Base-by-base conservation (phyloP, 2,797 vertebrate genomes). In the Arvicola amphibius region DNA sequence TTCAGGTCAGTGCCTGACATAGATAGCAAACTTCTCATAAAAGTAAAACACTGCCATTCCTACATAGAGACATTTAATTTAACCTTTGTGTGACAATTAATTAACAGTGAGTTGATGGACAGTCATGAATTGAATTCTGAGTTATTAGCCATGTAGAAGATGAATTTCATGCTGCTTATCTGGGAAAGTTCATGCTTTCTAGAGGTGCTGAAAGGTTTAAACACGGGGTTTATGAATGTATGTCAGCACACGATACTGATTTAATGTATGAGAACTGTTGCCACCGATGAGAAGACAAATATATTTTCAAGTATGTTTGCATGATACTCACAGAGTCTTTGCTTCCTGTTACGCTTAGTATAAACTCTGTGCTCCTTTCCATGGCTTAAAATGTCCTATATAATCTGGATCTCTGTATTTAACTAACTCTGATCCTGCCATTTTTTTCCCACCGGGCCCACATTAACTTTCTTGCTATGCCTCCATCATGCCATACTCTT, bases 41-140 rank as follows among this genome's bases (percentile, higher is more conserved):
- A 91, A 61, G 56, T 43, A 95, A 76, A 11, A 63, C 6, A 59
- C 43, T 37, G 59, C 63, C 78, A 88, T 29, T 81, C 27, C 23
- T 86, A 43, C 11, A 63, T 86, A 23, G 11, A 46, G 94, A 74
- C 40, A 40, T 67, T 77, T 92, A 14, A 32, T 61, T 93, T 87
- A 91, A 69, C 74, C 17, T 90, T 97, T 79, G 76, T 83, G 14
- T 95, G 69, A 3, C 61, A 8, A 84, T 83, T 81, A 81, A 65
- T 74, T 81, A 81, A 65, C 67, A 51, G 2, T 91, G 63, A 91
- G 63, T 80, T 91, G 85, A 17, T 93, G 61, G 43, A 78, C 5
- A 69, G 16, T 61, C 43, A 61, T 65, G 27, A 27, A 40, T 97
- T 77, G 40, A 90, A 61, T 92, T 6, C 29, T 69, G 37, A n/a